Base-by-base conservation (phyloP, 2,797 vertebrate genomes). In the Gallinago nigripennis region DNA sequence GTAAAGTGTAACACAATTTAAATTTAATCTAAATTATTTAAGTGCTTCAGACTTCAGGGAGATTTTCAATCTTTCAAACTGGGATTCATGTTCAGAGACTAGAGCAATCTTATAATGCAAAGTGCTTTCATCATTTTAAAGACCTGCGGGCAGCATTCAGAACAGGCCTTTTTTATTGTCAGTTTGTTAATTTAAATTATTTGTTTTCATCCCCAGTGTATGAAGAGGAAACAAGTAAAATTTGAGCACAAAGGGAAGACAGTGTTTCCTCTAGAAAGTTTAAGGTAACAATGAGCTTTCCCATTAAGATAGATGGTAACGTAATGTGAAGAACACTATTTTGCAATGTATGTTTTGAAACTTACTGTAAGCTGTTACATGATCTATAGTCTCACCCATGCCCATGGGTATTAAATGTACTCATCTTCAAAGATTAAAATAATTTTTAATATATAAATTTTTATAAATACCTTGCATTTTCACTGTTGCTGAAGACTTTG, bases 1-100 rank as follows among this genome's bases (percentile, higher is more conserved):
- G 85, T 96, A 97, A 97, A 97, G 86, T 94, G 94, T 95, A 97
- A 76, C 84, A 94, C 93, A 97, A 97, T 97, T 98, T 97, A 97
- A 97, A 98, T 94, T 97, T 97, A 97, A 97, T 97, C 91, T 98
- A 96, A 98, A 98, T 98, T 98, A 98, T 98, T 98, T 97, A 98
- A 97, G 72, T 94, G 57, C 45, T 97, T 80, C 89, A 95, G 87
- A 97, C 86, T 97, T 97, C 85, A 84, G 94, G 95, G 93, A 94
- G 96, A 96, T 96, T 97, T 97, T 97, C 95, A 96, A 4, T 96
- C 92, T 97, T 97, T 93, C 86, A 93, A 63, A 97, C 83, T 88
- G 50, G 86, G 89, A 97, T 96, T 94, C 86, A 71, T 94, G 89
- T 95, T 83, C 96, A 92, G 95, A 96, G 35, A 95, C 89, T 81